These are phyloP conservation scores for Tenthredo mesomela DNA, from an alignment of 2,888 invertebrate genomes.

Conservation along the genomic window DNA sequence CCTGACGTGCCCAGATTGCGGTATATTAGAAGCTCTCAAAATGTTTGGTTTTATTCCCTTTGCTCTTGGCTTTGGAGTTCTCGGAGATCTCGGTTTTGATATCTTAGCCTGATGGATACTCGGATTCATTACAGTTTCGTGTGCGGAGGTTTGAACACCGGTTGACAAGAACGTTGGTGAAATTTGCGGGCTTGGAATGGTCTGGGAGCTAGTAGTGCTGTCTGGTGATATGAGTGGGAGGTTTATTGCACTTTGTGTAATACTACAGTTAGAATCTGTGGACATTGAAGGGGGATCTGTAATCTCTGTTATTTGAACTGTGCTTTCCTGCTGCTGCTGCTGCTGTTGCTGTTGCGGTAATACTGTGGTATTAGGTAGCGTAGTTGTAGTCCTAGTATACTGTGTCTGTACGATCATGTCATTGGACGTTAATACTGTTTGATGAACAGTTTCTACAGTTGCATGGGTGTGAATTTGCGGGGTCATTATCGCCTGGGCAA, in stretches of 20 bases:
- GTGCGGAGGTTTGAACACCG: constrained; percentile 60
- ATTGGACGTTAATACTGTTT: constrained; percentile 75
- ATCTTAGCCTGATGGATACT: constrained; percentile 63
- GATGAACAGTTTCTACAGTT: constrained; percentile 74
- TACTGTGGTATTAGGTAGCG: constrained; percentile 72
- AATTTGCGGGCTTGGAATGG: constrained; percentile 65
- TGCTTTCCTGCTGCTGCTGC: constrained; percentile 63
- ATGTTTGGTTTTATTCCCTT: constrained; percentile 68
- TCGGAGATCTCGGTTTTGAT: constrained; percentile 66
- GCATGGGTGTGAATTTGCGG: constrained; percentile 74
- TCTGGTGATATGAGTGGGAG: constrained; percentile 61
- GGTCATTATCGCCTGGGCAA: constrained; percentile 73
- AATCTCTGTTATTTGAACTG: constrained; percentile 73
- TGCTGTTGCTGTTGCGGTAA: constrained; percentile 61
- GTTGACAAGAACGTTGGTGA: constrained; percentile 63
- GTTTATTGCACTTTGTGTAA: constrained; percentile 59
- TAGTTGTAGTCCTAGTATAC: constrained; percentile 74
- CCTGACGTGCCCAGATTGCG: constrained; percentile 62
- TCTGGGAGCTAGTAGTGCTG: constrained; percentile 60
- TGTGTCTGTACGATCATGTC: constrained; percentile 75
- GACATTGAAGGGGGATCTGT: constrained; percentile 66
- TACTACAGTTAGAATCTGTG: constrained; percentile 61
- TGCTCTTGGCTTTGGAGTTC: constrained; percentile 66
- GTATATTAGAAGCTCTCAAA: constrained; percentile 65
- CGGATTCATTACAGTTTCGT: constrained; percentile 57